Conservation (phyloP, 2,797 vertebrate species). For the Dendrocincla fuliginosa region DNA sequence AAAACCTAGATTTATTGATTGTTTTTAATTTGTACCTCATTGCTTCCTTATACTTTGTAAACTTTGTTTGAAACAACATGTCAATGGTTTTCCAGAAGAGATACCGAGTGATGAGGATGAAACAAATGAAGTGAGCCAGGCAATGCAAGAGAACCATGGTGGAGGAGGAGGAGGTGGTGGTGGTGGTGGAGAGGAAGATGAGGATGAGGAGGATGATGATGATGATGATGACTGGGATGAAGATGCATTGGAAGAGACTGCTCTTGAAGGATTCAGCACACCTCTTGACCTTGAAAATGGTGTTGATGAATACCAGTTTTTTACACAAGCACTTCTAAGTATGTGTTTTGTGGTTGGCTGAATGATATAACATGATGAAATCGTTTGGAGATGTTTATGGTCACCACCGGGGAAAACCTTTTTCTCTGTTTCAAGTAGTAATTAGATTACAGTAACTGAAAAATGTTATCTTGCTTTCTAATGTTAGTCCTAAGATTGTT, state of each 20-base stretch:
- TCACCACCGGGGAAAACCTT: background rate
- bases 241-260: slow-evolving; percentile 90
- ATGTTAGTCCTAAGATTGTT: background rate
- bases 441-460: background rate
- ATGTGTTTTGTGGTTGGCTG: slow-evolving; percentile 32
- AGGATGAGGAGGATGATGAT: slow-evolving; percentile 85
- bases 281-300: slow-evolving; percentile 91
- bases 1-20: background rate
- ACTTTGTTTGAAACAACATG: background rate
- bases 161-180: slow-evolving; percentile 72
- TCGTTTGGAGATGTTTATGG: background rate
- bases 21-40: background rate
- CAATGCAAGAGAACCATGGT: slow-evolving; percentile 76
- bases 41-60: background rate
- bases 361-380: background rate
- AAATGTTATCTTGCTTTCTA: background rate
- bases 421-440: background rate
- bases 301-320: slow-evolving; percentile 95
- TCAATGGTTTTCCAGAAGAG: slow-evolving; percentile 82
- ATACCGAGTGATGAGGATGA: slow-evolving; percentile 96
- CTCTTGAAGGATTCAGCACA: slow-evolving; percentile 93
- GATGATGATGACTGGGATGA: slow-evolving; percentile 95
- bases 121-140: slow-evolving; percentile 75
- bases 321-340: slow-evolving; percentile 90
- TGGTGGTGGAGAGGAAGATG: slow-evolving; percentile 74